Percentiles rank a stretch among this genome's conserved stretches.
These are phyloP conservation scores for Belgica antarctica DNA, from an alignment of 2,888 invertebrate genomes.

Conservation along the genomic window DNA sequence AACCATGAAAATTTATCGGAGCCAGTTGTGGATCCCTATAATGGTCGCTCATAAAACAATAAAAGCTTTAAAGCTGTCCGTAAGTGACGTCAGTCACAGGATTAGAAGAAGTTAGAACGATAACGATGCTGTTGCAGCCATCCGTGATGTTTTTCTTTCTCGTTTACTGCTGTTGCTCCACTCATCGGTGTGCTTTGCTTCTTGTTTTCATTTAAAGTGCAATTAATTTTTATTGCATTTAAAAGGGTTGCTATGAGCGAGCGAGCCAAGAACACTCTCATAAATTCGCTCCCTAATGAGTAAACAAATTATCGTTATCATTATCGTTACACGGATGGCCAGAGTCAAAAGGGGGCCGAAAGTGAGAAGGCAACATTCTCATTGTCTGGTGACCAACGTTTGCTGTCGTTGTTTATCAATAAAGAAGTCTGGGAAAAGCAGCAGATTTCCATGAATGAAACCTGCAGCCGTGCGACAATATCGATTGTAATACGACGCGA, in stretches of 20 bases:
- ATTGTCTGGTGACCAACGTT: no score
- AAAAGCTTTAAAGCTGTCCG: neutral
- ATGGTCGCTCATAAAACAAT: slow-evolving; percentile 22
- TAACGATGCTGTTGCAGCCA: neutral
- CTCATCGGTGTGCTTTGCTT: neutral
- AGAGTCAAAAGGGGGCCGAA: neutral
- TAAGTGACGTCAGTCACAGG: no score
- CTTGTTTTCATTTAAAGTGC: slow-evolving; percentile 15
- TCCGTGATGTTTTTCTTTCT: neutral
- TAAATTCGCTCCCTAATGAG: slow-evolving; percentile 28
- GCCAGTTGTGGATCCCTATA: neutral
- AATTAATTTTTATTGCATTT: slow-evolving; percentile 29
- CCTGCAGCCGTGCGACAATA: no score
- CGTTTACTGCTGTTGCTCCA: neutral
- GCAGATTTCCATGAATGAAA: no score
- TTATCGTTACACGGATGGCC: slow-evolving; percentile 11
- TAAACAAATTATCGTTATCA: slow-evolving; percentile 30
- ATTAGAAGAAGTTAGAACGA: slow-evolving; percentile 1
- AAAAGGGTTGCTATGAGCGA: slow-evolving; percentile 14
- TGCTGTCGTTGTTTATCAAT: neutral
- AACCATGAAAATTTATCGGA: slow-evolving; percentile 18
- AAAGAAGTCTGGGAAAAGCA: neutral
- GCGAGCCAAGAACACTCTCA: neutral
- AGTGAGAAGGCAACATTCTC: no score
- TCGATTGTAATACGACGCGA: neutral